Evolutionary conservation across 2,888 invertebrate species (phyloP).

Genomic region (Aplocera efformata): DNA sequence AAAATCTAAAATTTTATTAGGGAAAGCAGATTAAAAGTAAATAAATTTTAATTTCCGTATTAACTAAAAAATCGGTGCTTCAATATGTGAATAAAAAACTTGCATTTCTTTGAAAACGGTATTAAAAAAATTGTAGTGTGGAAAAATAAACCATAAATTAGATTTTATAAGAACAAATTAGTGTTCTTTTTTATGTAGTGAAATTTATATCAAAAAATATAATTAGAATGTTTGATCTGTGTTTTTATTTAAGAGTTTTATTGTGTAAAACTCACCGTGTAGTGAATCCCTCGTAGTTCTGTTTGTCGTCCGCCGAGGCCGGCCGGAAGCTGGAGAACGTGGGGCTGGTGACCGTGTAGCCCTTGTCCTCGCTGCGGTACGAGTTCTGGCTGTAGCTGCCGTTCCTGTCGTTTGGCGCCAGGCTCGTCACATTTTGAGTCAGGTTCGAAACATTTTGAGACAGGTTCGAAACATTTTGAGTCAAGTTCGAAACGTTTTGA

Average conservation of each 20-base stretch:
- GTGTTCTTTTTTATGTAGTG: too few species aligned
- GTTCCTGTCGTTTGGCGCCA: conserved; percentile 29
- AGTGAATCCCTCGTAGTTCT: conserved; percentile 84
- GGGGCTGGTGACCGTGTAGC: conserved; percentile 56
- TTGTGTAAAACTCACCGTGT: conserved; percentile 82
- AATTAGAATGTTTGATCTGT: too few species aligned
- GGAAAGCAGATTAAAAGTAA: too few species aligned
- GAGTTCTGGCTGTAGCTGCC: conserved; percentile 40
- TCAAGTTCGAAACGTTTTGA: conserved; percentile 2
- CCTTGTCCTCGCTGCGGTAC: conserved; percentile 46
- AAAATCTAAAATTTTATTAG: background rate
- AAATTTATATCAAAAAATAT: too few species aligned
- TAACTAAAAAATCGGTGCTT: too few species aligned
- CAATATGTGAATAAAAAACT: too few species aligned
- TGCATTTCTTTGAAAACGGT: too few species aligned
- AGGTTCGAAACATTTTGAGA: conserved; percentile 19
- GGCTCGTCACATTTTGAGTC: conserved; percentile 9
- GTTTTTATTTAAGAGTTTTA: too few species aligned
- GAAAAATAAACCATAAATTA: too few species aligned
- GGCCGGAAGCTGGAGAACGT: conserved; percentile 71
- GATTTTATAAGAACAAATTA: too few species aligned
- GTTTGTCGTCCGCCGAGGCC: conserved; percentile 59
- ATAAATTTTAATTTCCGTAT: too few species aligned
- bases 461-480: conserved; percentile 3
- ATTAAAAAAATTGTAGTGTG: too few species aligned